Evolutionary conservation across 2,888 invertebrate genomes (phyloP).

Genomic region (Meghimatium bilineatum): DNA sequence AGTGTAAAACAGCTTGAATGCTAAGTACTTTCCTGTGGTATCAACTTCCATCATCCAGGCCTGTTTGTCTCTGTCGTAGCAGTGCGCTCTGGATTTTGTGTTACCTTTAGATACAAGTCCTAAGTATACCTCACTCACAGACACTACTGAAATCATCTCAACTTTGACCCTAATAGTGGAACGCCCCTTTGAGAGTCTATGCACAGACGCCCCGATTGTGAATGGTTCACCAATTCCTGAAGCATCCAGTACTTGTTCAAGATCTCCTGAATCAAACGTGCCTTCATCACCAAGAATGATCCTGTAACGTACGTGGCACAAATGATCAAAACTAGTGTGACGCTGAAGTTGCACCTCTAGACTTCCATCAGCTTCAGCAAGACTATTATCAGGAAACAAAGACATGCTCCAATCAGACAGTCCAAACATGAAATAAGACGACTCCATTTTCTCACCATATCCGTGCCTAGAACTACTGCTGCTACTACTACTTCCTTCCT

Average conservation of each 20-base stretch:
- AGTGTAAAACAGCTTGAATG: conserved; percentile 82
- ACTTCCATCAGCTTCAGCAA: conserved; percentile 66
- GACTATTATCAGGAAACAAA: conserved; percentile 70
- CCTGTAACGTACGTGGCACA: conserved; percentile 86
- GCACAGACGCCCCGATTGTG: conserved; percentile 65
- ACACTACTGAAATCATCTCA: conserved; percentile 86
- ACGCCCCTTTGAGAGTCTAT: conserved; percentile 63
- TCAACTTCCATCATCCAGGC: conserved; percentile 89
- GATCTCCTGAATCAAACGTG: conserved; percentile 68
- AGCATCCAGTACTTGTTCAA: conserved; percentile 71
- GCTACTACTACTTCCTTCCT: conserved; percentile 58
- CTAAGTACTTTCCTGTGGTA: conserved; percentile 85
- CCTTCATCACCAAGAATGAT: conserved; percentile 77
- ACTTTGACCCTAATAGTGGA: conserved; percentile 82
- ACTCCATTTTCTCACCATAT: conserved; percentile 79
- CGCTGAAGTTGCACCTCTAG: conserved; percentile 81
- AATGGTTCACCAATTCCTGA: conserved; percentile 70
- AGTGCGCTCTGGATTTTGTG: conserved; percentile 77
- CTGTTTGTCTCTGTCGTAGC: conserved; percentile 89
- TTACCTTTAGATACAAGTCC: conserved; percentile 63
- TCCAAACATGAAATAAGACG: conserved; percentile 86
- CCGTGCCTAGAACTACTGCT: conserved; percentile 37
- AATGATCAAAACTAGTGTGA: conserved; percentile 88
- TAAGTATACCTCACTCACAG: conserved; percentile 81
- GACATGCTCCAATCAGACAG: conserved; percentile 88